Conservation (phyloP, 1,140 invertebrate genomes). For the Glossosoma conforme region DNA sequence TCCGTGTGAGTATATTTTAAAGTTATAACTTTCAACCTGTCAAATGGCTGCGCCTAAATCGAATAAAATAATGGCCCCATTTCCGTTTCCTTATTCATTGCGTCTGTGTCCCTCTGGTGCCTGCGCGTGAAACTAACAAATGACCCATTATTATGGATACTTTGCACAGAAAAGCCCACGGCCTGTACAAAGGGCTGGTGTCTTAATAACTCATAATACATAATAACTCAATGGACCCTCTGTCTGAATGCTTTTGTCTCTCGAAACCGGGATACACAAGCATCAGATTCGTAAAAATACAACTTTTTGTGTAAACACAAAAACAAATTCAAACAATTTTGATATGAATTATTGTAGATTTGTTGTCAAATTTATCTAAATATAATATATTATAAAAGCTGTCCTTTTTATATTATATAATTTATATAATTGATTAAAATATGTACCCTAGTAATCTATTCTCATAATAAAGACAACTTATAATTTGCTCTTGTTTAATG, state of each 20-base stretch:
- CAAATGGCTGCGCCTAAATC: conserved; percentile 15
- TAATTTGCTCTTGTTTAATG: too few species aligned
- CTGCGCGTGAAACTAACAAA: conserved; percentile 33
- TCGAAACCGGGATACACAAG: neutral
- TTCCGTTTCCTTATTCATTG: conserved; percentile 29
- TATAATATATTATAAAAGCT: too few species aligned
- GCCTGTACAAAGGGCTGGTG: conserved; percentile 19
- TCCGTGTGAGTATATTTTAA: too few species aligned
- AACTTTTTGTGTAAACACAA: too few species aligned
- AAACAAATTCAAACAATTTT: too few species aligned
- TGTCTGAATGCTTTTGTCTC: neutral
- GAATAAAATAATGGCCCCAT: conserved; percentile 22
- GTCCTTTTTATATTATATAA: too few species aligned
- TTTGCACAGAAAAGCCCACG: conserved; percentile 26
- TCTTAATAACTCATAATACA: conserved; percentile 32
- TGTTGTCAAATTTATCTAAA: too few species aligned
- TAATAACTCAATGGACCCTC: conserved; percentile 25
- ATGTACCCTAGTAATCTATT: too few species aligned
- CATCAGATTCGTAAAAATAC: neutral
- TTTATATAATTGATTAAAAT: too few species aligned
- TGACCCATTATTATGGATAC: conserved; percentile 32
- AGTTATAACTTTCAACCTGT: too few species aligned
- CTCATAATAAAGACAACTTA: too few species aligned
- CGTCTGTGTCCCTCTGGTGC: conserved; percentile 6
- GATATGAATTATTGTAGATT: too few species aligned